These are phyloP conservation scores for Cryptocheilus praepositus DNA, from an alignment of 2,888 invertebrate species.

Conservation along the genomic window DNA sequence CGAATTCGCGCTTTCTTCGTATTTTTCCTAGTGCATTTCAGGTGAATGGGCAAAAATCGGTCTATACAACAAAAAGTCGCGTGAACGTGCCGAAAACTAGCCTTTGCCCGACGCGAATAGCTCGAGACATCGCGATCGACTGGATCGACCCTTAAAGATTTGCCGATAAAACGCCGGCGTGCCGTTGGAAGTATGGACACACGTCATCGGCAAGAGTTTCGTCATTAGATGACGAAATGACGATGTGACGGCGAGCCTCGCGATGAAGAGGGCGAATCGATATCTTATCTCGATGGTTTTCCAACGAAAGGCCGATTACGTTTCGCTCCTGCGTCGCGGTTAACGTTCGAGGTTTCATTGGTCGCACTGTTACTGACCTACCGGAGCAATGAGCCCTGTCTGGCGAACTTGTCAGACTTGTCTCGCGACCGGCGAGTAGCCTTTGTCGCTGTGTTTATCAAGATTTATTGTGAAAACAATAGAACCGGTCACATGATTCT, in stretches of 20 bases:
- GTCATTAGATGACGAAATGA: conserved; percentile 36
- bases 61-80: no score
- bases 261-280: conserved; percentile 20
- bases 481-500: no score
- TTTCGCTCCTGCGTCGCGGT: conserved; percentile 3
- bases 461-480: no score
- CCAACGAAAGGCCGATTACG: conserved; percentile 36
- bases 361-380: conserved; percentile 48
- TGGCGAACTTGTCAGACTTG: no score
- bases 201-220: conserved; percentile 27
- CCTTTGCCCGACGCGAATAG: conserved; percentile 32
- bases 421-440: no score
- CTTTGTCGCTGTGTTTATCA: no score
- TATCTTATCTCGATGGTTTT: conserved; percentile 44
- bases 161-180: conserved; percentile 52
- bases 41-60: no score
- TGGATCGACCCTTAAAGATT: conserved; percentile 46
- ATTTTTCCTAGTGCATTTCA: no score
- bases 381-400: conserved; percentile 19
- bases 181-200: conserved; percentile 31
- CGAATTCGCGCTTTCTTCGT: no score
- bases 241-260: not conserved
- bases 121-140: conserved; percentile 41
- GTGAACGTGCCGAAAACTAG: conserved; percentile 7
- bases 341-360: not conserved